A percentile compares a stretch with the other conserved stretches of the same genome.
phyloP scores from a whole-genome alignment of 2,113 vertebrate species.

The Chloropsis hardwickii region DNA sequence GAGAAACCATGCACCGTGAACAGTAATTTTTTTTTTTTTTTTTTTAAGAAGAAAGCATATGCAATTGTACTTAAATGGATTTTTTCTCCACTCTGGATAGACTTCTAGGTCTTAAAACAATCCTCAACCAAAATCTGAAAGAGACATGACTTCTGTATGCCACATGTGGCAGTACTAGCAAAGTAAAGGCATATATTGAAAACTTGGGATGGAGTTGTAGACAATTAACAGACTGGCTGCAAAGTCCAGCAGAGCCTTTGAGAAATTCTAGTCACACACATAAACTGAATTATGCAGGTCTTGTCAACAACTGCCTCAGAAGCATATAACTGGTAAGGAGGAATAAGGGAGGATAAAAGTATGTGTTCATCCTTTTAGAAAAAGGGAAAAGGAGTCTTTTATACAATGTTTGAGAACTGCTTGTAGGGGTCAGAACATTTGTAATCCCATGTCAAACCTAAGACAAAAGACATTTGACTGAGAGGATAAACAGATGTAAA shows the following conservation, averaged over 20 bases:
- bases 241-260: not conserved
- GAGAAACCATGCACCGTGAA: not conserved
- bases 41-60: not conserved
- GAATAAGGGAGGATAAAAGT: conserved; percentile 52
- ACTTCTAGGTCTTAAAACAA: not conserved
- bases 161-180: not conserved
- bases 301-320: conserved; percentile 64
- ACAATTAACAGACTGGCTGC: not conserved
- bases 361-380: conserved; percentile 59
- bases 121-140: not conserved
- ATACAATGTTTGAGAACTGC: conserved; percentile 45
- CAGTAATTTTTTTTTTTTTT: not conserved
- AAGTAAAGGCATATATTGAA: not conserved
- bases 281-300: conserved; percentile 69
- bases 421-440: conserved; percentile 69
- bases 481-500: conserved; percentile 79
- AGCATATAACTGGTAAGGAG: conserved; percentile 40
- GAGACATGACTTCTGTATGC: not conserved
- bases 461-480: conserved; percentile 70
- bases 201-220: not conserved
- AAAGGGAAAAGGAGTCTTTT: conserved; percentile 47
- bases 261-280: conserved; percentile 66
- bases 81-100: not conserved
- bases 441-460: conserved; percentile 60
- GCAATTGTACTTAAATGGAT: too few species aligned